These are phyloP conservation scores for Mimumesa dahlbomi DNA, from an alignment of 2,888 invertebrate species.

Conservation along the genomic window DNA sequence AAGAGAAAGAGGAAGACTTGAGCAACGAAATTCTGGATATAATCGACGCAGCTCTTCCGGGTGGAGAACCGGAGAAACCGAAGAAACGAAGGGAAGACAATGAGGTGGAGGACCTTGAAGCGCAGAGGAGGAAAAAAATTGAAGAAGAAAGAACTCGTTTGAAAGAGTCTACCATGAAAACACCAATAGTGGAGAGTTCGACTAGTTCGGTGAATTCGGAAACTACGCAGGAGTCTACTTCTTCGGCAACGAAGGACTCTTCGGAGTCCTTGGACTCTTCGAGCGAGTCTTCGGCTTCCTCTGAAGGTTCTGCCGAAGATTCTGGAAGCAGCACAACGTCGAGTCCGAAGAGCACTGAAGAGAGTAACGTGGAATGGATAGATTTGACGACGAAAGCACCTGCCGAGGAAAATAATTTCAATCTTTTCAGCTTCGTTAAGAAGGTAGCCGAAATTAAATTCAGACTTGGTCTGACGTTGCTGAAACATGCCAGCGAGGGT, in stretches of 20 bases:
- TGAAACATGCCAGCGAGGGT: conserved; percentile 86
- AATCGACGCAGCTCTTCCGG: conserved; percentile 75
- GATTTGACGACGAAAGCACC: conserved; percentile 62
- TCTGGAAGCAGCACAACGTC: conserved; percentile 15
- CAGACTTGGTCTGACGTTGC: conserved; percentile 85
- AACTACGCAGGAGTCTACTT: neutral
- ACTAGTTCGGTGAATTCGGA: conserved; percentile 10
- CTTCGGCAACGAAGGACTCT: neutral
- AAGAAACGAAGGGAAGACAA: conserved; percentile 27
- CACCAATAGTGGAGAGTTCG: neutral
- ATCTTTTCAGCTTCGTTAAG: conserved; percentile 83
- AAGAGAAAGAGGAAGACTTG: conserved; percentile 71
- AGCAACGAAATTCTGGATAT: conserved; percentile 78
- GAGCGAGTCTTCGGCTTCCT: conserved; percentile 10
- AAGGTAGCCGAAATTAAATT: conserved; percentile 86
- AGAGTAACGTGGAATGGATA: conserved; percentile 63
- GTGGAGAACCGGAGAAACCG: conserved; percentile 28
- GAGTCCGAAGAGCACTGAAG: conserved; percentile 43
- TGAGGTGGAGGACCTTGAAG: conserved; percentile 39
- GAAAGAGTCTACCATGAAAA: conserved; percentile 27
- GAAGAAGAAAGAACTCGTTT: conserved; percentile 36
- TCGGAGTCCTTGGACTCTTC: conserved; percentile 7
- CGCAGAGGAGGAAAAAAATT: conserved; percentile 46
- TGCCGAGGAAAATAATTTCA: conserved; percentile 60
- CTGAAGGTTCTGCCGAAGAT: conserved; percentile 19